Evolutionary conservation across 2,113 vertebrate species (phyloP), one percentile per base, ranked within the genome.

Genomic region (Neodontobutis hainanensis): DNA sequence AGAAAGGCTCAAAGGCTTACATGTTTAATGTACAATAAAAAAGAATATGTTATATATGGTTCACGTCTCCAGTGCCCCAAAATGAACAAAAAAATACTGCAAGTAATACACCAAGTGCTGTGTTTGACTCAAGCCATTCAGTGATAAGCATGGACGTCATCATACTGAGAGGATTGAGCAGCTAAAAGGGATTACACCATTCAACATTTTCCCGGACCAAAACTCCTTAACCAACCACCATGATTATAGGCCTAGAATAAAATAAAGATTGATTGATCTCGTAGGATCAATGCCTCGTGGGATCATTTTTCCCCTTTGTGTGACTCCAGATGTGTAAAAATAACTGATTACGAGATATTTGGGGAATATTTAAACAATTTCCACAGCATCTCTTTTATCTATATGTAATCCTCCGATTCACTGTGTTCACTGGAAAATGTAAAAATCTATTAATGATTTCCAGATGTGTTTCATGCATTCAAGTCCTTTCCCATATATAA

Each of bases 91-190:
- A 52, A 34, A 52, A 52, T 52, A 5, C n/a, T 36, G 32, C 12
- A 4, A 36, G 52, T 32, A 34, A 3, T 1, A 48, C 19, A 45
- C 10, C 3, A 36, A 42, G 36, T 11, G 45, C 16, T 56, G 32
- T 65, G 67, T 49, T 73, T 65, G 76, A 70, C 32, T 75, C 52
- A 58, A 65, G 67, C 35, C 57, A 51, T 57, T 61, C 69, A 60
- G 72, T 87, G 73, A 85, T 85, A 84, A 78, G 80, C 81, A 73
- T 73, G 80, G 69, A 85, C 62, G 66, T 78, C 82, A 84, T 79
- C 76, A 74, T 77, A 76, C 83, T 87, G 89, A 90, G 89, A 88
- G 89, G 89, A 90, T 91, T 90, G 77, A 59, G n/a, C 53, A 56
- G 78, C 71, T 79, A 38, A 80, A 85, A 78, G 80, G 83, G 86